These are phyloP conservation scores for Microplitis demolitor DNA, from an alignment of 1,140 invertebrate genomes.

Conservation along the genomic window DNA sequence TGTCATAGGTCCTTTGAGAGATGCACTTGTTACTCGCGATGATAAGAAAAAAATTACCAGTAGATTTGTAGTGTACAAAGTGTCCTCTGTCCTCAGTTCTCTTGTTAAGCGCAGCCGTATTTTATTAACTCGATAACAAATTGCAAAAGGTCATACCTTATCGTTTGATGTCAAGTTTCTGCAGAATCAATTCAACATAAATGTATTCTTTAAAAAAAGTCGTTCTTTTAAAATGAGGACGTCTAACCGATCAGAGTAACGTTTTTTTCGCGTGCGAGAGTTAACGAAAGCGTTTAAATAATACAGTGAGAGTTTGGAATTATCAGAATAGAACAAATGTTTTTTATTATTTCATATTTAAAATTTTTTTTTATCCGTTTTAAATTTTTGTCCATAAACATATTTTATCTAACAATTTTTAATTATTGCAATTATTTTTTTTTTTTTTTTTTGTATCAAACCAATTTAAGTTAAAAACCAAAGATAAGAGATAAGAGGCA, in stretches of 20 bases:
- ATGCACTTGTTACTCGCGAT: constrained; percentile 7
- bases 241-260: background rate
- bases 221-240: background rate
- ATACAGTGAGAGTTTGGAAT: constrained; percentile 25
- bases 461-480: no score
- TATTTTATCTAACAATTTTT: no score
- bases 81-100: background rate
- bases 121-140: background rate
- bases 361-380: background rate
- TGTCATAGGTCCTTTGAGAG: background rate
- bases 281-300: constrained; percentile 30
- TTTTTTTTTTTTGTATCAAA: no score
- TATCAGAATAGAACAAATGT: constrained; percentile 14
- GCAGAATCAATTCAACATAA: constrained; percentile 2
- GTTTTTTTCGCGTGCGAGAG: constrained; percentile 5
- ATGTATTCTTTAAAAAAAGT: background rate
- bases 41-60: background rate
- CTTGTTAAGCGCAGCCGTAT: background rate
- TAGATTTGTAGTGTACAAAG: no score
- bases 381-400: no score
- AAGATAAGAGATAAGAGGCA: background rate
- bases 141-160: background rate
- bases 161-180: background rate
- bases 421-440: no score
- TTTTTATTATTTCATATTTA: background rate